Base-by-base conservation (phyloP, 2,888 invertebrate species). In the Nomada flava region DNA sequence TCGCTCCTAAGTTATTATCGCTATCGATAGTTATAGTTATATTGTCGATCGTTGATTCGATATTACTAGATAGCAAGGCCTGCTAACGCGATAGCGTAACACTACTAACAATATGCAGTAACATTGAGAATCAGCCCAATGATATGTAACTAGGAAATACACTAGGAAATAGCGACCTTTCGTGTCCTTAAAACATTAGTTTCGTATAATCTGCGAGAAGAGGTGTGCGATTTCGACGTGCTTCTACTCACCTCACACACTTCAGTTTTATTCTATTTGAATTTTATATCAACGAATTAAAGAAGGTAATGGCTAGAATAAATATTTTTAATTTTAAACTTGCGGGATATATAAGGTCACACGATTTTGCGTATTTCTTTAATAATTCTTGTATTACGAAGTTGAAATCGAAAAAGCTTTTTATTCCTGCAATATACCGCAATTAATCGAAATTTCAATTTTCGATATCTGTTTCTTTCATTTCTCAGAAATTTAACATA, bases 161-260 rank as follows among this genome's bases (percentile, higher is more conserved):
- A 52, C 47, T 52, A 63, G 67, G 57, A 77, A 84, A 81, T 85
- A 82, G 82, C 89, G 90, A 91, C 90, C 91, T 91, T 91, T 86
- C 76, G 84, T 84, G 91, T 90, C 91, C 91, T 90, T 85, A 88
- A 83, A 88, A 88, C 84, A 83, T 86, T 89, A 91, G 90, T 90
- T 84, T 79, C 85, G 73, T 75, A 82, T 76, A 75, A 80, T 71
- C 86, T 77, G 79, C 26, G 42, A 26, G 20, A 11, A 57, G 18
- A 47, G 20, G n/a, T 23, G 59, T 69, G 50, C 76, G 52, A 36
- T 23, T 52, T 13, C 20, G 23, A 11, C 11, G 23, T n/a, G 5
- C 44, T 42, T 62, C n/a, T 36, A 2, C 42, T 11, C 20, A 29
- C 3, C 9, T 67, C 23, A 29, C 23, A 29, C 11, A 67, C 42